These are phyloP conservation scores for Xenops minutus DNA, from an alignment of 2,797 vertebrate genomes.

Conservation along the genomic window DNA sequence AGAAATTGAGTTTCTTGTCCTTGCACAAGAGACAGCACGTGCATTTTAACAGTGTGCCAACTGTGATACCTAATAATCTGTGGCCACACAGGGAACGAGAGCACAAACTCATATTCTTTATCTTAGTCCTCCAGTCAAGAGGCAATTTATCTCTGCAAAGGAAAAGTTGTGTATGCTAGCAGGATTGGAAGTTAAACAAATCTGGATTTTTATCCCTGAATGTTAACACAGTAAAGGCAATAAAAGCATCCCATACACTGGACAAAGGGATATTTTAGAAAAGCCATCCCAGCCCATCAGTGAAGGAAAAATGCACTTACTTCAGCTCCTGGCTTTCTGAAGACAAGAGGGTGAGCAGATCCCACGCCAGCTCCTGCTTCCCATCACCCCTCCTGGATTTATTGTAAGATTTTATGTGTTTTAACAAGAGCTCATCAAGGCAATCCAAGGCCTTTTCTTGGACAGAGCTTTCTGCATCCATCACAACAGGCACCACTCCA, in stretches of 20 bases:
- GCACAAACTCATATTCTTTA: background rate
- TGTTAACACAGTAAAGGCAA: background rate
- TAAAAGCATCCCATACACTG: rapidly evolving
- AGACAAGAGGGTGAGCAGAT: constrained; percentile 83
- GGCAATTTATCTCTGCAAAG: background rate
- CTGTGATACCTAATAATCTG: background rate
- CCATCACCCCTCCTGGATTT: constrained; percentile 54
- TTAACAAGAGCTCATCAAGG: constrained; percentile 84
- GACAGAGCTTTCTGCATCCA: constrained; percentile 85
- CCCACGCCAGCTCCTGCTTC: constrained; percentile 85
- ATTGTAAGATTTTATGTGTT: constrained; percentile 75
- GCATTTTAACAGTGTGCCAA: background rate
- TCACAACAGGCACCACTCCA: constrained; percentile 84
- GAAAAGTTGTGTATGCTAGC: background rate
- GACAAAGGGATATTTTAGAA: background rate
- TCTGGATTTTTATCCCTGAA: background rate
- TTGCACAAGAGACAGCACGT: background rate
- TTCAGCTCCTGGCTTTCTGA: constrained; percentile 83
- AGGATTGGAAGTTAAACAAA: background rate
- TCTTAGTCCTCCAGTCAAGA: background rate
- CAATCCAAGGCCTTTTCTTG: constrained; percentile 91
- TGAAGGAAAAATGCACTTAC: constrained; percentile 59
- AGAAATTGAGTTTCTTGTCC: background rate
- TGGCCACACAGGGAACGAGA: background rate
- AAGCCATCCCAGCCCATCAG: background rate